phyloP scores from a whole-genome alignment of 2,113 vertebrate genomes.

The Elachura formosa region DNA sequence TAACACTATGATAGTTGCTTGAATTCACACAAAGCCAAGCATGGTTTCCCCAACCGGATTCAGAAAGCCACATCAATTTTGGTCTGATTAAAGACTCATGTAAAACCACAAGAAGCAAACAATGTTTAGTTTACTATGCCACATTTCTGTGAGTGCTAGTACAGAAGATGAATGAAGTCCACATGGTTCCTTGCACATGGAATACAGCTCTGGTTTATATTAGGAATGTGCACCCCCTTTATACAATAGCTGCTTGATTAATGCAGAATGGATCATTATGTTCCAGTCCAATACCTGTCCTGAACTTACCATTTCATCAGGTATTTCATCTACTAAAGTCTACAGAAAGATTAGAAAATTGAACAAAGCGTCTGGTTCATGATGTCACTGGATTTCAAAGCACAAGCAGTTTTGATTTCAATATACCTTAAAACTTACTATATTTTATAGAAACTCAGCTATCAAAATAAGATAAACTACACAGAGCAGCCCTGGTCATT shows the following conservation, averaged over 20 bases:
- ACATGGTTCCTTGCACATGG: constrained; percentile 8
- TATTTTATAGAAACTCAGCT: not conserved
- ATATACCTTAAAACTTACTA: not conserved
- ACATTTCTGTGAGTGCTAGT: constrained; percentile 35
- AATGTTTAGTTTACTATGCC: constrained; percentile 45
- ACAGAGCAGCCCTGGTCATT: not conserved
- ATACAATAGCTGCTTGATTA: not conserved
- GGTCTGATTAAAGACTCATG: constrained; percentile 60
- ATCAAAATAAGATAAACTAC: not conserved
- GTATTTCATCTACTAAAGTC: not conserved
- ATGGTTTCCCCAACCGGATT: constrained; percentile 22
- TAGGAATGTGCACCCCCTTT: not conserved
- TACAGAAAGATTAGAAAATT: not conserved
- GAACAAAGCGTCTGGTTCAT: not conserved
- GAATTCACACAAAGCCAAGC: constrained; percentile 2
- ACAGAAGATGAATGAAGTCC: constrained; percentile 53
- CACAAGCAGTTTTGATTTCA: not conserved
- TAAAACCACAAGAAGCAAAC: constrained; percentile 59
- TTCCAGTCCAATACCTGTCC: not conserved
- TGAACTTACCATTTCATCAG: not conserved
- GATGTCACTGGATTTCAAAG: not conserved
- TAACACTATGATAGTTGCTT: not conserved
- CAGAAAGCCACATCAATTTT: constrained; percentile 60
- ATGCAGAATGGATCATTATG: not conserved
- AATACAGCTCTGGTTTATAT: not conserved